Conservation (phyloP, 23 tunicate genomes). For the Corella eumyota region DNA sequence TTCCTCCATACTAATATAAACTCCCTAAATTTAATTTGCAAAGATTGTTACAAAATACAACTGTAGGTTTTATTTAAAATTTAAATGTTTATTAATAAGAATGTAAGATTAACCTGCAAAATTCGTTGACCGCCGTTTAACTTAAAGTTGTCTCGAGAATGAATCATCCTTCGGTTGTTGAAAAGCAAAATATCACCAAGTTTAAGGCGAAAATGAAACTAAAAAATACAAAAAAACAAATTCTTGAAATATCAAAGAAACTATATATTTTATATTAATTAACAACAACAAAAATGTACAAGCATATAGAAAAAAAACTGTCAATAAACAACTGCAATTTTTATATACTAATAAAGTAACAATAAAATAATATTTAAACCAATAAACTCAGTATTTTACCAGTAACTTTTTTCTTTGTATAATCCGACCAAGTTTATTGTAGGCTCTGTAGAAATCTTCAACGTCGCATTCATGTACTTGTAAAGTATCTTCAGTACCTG, state of each 20-base stretch:
- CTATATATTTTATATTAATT: neutral
- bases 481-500: constrained; percentile 37
- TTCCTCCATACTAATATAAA: constrained; percentile 20
- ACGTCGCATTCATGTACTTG: constrained; percentile 45
- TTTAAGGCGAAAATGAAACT: constrained; percentile 9
- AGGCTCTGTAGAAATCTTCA: constrained; percentile 43
- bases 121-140: constrained; percentile 5
- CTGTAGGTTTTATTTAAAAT: no score
- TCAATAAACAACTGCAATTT: no score
- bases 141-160: constrained; percentile 10
- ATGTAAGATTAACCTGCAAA: constrained; percentile 3
- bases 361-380: no score
- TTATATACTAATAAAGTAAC: no score
- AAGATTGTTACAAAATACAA: no score
- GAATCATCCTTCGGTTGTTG: constrained; percentile 20
- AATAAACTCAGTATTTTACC: constrained; percentile 9
- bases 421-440: constrained; percentile 22
- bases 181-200: constrained; percentile 11
- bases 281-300: neutral
- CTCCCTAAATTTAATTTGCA: constrained; percentile 1
- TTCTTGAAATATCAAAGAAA: neutral
- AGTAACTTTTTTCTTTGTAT: constrained; percentile 4
- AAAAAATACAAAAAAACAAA: neutral
- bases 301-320: no score
- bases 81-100: no score